Base-by-base conservation (phyloP, 2,888 invertebrate genomes). In the Eurois occulta region DNA sequence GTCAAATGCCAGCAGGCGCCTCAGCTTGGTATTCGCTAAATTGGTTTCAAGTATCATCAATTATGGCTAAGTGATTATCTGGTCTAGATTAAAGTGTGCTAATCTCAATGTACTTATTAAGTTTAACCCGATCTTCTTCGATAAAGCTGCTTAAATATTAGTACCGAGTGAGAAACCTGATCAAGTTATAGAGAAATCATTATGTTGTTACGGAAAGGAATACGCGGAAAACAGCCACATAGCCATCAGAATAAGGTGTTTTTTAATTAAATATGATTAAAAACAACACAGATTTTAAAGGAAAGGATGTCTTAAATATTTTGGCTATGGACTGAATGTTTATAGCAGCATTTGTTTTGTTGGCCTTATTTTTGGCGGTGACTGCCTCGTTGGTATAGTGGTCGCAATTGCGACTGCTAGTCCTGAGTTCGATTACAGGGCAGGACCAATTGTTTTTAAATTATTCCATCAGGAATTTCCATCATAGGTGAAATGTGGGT, bases 31-130 rank as follows among this genome's bases (percentile, higher is more conserved):
- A 24, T 71, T 71, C 62, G 16, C 80, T 71, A 68, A 84, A 84
- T 84, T 68, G 55, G 81, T 66, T 58, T 80, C 70, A 28, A 71
- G 58, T 84, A 46, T 71, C 82, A 75, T 71, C 67, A 75, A 82
- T 80, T 84, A 80, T 64, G 32, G 64, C 28, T 64, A 80, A n/a
- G 13, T 13, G 66, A 75, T 84, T 28, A 80, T 74, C 67, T 68
- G 35, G 64, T 74, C 67, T 71, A 43, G 64, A 80, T 67, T 80
- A 67, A 62, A 62, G 32, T 55, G 18, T 41, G 46, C 24, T 72
- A 28, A 74, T 67, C 70, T 58, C 2, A 32, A 46, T 71, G 28
- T 48, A 52, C 62, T 83, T 55, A 60, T 69, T 68, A 48, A 73
- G 13, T 65, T 48, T 8, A 28, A 41, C 28, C n/a, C 6, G 28